phyloP scores from a whole-genome alignment of 2,797 vertebrate species.

The Cynopterus sphinx region DNA sequence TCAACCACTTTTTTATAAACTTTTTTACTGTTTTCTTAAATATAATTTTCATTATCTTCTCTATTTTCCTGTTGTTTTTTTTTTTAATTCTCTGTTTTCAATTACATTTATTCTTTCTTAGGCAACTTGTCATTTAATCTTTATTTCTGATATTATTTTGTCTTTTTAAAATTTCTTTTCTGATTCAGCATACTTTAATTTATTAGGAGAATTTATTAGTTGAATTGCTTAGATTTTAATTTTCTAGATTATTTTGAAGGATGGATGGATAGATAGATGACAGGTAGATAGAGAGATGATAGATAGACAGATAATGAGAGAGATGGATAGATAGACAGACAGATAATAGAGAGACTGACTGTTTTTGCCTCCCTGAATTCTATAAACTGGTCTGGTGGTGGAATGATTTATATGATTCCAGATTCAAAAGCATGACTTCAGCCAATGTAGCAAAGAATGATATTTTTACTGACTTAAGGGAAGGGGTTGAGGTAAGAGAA shows the following conservation, averaged over 20 bases:
- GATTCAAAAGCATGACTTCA: neutral
- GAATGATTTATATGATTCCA: neutral
- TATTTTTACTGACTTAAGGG: neutral
- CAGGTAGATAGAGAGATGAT: neutral
- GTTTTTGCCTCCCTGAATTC: neutral
- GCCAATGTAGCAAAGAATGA: neutral
- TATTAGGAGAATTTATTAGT: neutral
- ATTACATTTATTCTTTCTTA: neutral
- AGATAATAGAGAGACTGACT: neutral
- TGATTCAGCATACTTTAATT: neutral
- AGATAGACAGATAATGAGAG: neutral
- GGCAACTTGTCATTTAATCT: neutral
- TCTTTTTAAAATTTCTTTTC: neutral
- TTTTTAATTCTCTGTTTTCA: neutral
- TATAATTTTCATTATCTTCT: neutral
- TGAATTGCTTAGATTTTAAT: neutral
- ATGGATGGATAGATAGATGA: too few relatives aligned
- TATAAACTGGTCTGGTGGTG: neutral
- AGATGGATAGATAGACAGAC: neutral
- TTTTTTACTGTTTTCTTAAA: neutral
- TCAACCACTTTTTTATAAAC: neutral
- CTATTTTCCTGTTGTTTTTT: neutral
- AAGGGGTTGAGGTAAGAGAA: neutral
- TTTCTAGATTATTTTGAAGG: neutral
- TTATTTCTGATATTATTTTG: neutral